Evolutionary conservation across 1,140 invertebrate species (phyloP), one percentile per base, ranked within the genome.

Genomic region (Drosophila bifasciata): DNA sequence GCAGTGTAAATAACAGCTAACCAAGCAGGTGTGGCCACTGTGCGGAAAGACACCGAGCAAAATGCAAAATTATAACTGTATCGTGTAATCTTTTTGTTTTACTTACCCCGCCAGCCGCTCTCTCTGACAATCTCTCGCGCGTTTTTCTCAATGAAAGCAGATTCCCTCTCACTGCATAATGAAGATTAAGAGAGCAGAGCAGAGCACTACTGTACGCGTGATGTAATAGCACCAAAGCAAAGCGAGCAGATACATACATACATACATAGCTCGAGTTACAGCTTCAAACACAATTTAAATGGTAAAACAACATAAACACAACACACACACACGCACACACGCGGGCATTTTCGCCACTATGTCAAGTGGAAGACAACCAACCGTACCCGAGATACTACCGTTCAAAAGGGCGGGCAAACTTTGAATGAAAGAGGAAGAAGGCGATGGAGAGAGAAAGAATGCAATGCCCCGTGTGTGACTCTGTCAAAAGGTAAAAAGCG

Each of bases 191-290:
- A 51, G 41, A 57, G 56, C 53, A 74, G 55, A 39, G 39, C 61
- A 50, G n/a, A n/a, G n/a, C 55, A 19, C 3, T 21, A 21, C 11
- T 13, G 4, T 36, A 48, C 36, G 45, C 40, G 70, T 85, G 80
- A 85, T 88, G 81, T 85, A 85, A 85, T 71, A 77, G 48, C 73
- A 40, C 77, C 81, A 85, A 85, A 86, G 76, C 81, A 86, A 85
- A 86, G 73, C 73, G 55, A 71, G 67, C 61, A 53, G 71, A 64
- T n/a, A n/a, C n/a, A n/a, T n/a, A n/a, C n/a, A n/a, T n/a, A n/a
- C n/a, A n/a, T n/a, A n/a, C n/a, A n/a, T 86, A 85, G 77, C 80
- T 80, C 58, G 77, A 85, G 80, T 80, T 80, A 85, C 83, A 86
- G 48, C 83, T 71, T 70, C 60, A 43, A 44, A 69, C 74, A 62